Conservation (phyloP, 2,888 invertebrate species). For the Hipparchia semele region DNA sequence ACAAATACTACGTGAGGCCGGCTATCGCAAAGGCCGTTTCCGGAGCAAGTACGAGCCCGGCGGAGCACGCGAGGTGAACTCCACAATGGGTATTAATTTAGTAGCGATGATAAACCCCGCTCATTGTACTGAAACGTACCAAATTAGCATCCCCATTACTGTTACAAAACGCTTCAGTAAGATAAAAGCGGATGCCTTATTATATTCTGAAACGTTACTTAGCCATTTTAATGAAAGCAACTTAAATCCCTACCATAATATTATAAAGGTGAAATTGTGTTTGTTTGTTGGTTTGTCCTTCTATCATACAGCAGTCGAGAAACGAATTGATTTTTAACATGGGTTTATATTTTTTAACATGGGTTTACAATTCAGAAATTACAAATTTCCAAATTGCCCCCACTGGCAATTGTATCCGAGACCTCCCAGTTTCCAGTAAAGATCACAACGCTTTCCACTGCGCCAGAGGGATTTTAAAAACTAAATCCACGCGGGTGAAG, state of each 20-base stretch:
- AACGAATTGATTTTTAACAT: too few species aligned
- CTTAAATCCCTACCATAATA: not conserved
- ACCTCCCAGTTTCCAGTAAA: too few species aligned
- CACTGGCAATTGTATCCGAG: too few species aligned
- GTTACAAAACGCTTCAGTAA: conserved; percentile 49
- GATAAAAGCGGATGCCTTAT: conserved; percentile 18
- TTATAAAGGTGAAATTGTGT: too few species aligned
- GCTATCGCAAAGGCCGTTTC: conserved; percentile 61
- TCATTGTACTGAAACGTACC: conserved; percentile 54
- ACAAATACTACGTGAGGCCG: conserved; percentile 37
- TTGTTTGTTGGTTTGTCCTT: too few species aligned
- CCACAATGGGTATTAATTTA: conserved; percentile 70
- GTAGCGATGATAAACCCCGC: conserved; percentile 56
- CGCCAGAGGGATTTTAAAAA: too few species aligned
- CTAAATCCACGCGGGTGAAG: too few species aligned
- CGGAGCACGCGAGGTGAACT: conserved; percentile 61
- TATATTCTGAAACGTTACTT: conserved; percentile 2
- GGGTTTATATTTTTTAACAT: too few species aligned
- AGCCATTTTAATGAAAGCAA: not conserved
- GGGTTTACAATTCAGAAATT: too few species aligned
- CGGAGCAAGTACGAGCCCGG: conserved; percentile 57
- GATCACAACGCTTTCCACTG: too few species aligned
- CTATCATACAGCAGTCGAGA: too few species aligned
- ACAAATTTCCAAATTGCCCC: too few species aligned
- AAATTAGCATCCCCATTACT: conserved; percentile 57